Evolutionary conservation across 2,888 invertebrate species (phyloP), one percentile per base, ranked within the genome.

Genomic region (Microchrysa polita): DNA sequence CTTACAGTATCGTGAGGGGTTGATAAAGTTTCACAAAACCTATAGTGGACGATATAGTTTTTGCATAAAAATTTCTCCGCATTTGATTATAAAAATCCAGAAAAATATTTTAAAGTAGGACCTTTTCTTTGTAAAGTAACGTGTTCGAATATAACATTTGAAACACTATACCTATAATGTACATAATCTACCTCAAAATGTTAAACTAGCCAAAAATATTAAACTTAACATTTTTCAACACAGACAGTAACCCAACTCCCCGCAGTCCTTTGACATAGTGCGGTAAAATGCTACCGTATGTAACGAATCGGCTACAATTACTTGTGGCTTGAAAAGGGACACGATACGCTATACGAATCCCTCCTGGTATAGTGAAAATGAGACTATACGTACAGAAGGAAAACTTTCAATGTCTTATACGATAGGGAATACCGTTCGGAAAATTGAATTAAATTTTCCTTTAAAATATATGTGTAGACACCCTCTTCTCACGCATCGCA

Each of bases 401-500:
- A 20, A 10, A 14, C 48, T 44, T 14, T 44, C 20, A 22, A 22
- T 18, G 65, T 48, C 42, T 55, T 69, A 69, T 57, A 55, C 55
- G 55, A 20, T 20, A 40, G 69, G 57, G 55, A 69, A 40, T 42
- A 57, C 23, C 57, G 57, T 55, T 42, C 20, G 16, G 69, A 27
- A 69, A 69, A 69, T 69, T 69, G 57, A 69, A 69, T 69, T 69
- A 69, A 69, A 69, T 42, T 69, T 40, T 69, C 69, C 55, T 69
- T 40, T 57, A 55, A 40, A 69, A 34, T n/a, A n/a, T n/a, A n/a
- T 48, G 16, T 57, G 69, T 69, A 69, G 69, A 69, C 69, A 69
- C 69, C 57, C 55, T 34, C 27, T 69, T 69, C 20, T 34, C 48
- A 22, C 14, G 20, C 22, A 22, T 22, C 14, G 20, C 22, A 22